A percentile compares a stretch with the other conserved stretches of the same genome.
Conservation (phyloP, 1,140 invertebrate species). For the Pseudomyrmex pallidus region DNA sequence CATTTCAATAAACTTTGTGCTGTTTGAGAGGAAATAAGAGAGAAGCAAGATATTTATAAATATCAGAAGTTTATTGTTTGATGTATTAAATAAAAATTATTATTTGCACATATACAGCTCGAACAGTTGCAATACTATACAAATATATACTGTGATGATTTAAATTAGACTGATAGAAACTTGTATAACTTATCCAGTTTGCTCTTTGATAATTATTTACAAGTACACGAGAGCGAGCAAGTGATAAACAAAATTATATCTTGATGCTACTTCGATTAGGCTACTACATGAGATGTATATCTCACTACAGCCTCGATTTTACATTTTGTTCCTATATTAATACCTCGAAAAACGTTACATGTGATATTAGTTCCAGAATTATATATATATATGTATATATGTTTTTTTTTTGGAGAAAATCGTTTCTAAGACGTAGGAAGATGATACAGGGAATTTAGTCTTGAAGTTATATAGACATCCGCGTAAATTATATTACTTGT, state of each 20-base stretch:
- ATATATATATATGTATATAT: background rate
- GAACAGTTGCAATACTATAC: constrained; percentile 16
- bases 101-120: constrained; percentile 48
- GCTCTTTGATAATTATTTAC: constrained; percentile 37
- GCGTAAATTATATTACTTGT: constrained; percentile 10
- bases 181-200: background rate
- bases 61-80: constrained; percentile 62
- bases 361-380: background rate
- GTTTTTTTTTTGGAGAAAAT: background rate
- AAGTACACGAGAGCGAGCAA: constrained; percentile 1
- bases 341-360: background rate
- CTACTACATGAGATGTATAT: constrained; percentile 5
- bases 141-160: constrained; percentile 6
- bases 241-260: background rate
- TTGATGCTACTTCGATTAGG: constrained; percentile 13
- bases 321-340: background rate
- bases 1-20: background rate
- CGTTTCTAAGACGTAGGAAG: background rate
- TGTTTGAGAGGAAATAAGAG: constrained; percentile 9
- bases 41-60: constrained; percentile 44
- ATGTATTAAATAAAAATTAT: constrained; percentile 58
- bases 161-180: constrained; percentile 18
- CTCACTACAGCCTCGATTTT: constrained; percentile 20
- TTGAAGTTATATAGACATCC: background rate
- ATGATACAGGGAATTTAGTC: constrained; percentile 16